Evolutionary conservation across 92 coral and sea anemone genomes (phyloP), one percentile per base, ranked within the genome.

Genomic region (Ricordea florida): DNA sequence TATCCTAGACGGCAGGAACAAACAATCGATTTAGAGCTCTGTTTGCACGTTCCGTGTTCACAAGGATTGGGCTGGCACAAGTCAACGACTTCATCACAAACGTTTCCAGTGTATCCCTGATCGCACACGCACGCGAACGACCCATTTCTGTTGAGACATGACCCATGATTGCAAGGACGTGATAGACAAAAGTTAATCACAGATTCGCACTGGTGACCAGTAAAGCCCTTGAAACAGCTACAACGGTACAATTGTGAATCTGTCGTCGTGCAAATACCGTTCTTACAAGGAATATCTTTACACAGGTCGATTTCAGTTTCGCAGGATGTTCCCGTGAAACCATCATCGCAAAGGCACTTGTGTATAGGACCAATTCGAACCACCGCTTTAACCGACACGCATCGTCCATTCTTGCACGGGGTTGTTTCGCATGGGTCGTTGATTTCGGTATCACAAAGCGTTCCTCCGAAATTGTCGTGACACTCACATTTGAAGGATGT

Each of bases 91-190:
- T 53, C 48, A 29, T 72, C 73, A 66, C 93, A 90, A 34, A 75
- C 49, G 14, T 13, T 18, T 37, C 86, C 96, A 11, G 29, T 57
- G 56, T 76, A 83, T 9, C 90, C 90, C 1, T 29, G 48, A 41
- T 45, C 57, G 30, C 96, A 89, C 31, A 47, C 5, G 78, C 98
- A 93, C 64, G 23, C 61, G 78, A 86, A 88, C 1, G 85, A 82
- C 3, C 57, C 73, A 33, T 80, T 72, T 26, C 17, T 34, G 14
- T 62, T 62, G 21, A 70, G 73, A 69, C 98, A 93, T 34, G 44
- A 66, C 15, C 97, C 97, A 74, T 89, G 76, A 13, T 47, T 16
- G 66, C 98, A 93, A 13, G 91, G 96, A 32, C 60, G 66, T 14
- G 63, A 56, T 33, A 26, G 43, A 57, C 98, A 94, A 14, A 72